phyloP scores from a whole-genome alignment of 2,888 invertebrate species.

The Eledona agricola region DNA sequence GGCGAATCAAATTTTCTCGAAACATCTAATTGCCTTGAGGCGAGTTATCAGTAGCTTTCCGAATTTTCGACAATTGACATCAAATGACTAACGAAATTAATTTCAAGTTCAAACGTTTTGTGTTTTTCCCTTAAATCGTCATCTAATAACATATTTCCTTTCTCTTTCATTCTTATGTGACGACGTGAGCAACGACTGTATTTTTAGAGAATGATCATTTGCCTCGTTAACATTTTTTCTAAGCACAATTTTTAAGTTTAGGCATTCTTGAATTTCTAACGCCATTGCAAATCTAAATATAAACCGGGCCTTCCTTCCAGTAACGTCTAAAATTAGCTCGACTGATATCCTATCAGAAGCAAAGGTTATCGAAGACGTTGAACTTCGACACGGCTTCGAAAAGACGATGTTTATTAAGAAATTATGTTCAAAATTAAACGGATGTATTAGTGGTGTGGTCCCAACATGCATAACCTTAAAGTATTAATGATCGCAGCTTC shows the following conservation, averaged over 20 bases:
- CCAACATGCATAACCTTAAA: constrained; percentile 22
- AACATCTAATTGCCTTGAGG: background rate
- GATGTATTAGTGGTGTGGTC: constrained; percentile 13
- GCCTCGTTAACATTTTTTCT: constrained; percentile 7
- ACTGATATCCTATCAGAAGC: constrained; percentile 28
- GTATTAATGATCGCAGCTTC: constrained; percentile 21
- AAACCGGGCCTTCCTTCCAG: constrained; percentile 12
- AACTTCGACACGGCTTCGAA: constrained; percentile 26
- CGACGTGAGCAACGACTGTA: constrained; percentile 16
- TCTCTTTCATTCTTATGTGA: constrained; percentile 12
- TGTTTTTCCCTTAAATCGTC: constrained; percentile 13
- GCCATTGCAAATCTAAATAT: constrained; percentile 23
- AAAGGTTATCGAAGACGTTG: constrained; percentile 35
- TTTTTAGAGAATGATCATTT: constrained; percentile 21
- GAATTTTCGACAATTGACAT: background rate
- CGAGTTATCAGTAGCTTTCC: background rate
- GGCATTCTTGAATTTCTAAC: no score
- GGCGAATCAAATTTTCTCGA: background rate
- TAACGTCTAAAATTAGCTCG: constrained; percentile 35
- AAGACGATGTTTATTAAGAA: constrained; percentile 35
- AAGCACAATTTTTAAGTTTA: constrained; percentile 1
- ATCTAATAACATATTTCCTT: constrained; percentile 20
- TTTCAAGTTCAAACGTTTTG: background rate
- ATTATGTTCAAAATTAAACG: constrained; percentile 31
- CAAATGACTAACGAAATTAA: no score